Base-by-base conservation (phyloP, 2,113 vertebrate species). In the Condylura cristata region DNA sequence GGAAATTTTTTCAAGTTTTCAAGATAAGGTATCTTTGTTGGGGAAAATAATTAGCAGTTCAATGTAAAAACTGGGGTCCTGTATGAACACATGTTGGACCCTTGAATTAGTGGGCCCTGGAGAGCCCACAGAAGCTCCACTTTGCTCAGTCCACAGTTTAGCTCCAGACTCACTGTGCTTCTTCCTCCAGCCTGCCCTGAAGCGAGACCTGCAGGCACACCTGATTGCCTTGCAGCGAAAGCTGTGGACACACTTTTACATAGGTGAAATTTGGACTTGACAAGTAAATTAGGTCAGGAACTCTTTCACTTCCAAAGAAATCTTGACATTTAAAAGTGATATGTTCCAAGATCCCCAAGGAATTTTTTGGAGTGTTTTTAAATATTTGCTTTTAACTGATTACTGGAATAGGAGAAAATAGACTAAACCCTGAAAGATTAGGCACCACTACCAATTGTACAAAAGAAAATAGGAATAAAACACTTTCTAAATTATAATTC, bases 301-400 rank as follows among this genome's bases (percentile, higher is more conserved):
- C 28, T 34, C 32, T 74, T 24, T 20, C 11, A 46, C 84, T 89
- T 89, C 48, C 58, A 90, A 74, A 93, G 44, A 80, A 93, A 66
- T 65, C 34, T 46, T 85, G 46, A 61, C 34, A 26, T 58, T 78
- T 71, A 78, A 78, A 89, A 92, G 44, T 16, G 24, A 37, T 70
- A 20, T 16, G 7, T 83, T 90, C 66, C 44, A 94, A 81, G 80
- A 65, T 30, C 56, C 74, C 24, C n/a, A 70, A 32, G 80, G 46
- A 79, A 61, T 92, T 90, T 90, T 71, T 39, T 17, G 20, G 66
- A 26, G 41, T 83, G 30, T 2, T 63, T 91, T 79, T n/a, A 71
- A 72, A 41, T 71, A 2, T 92, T 80, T 94, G 17, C 14, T 91
- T 85, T 84, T 79, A 39, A n/a, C 89, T 66, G 56, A 80, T 87